phyloP scores from a whole-genome alignment of 2,797 vertebrate genomes.

The Sardinella longiceps region DNA sequence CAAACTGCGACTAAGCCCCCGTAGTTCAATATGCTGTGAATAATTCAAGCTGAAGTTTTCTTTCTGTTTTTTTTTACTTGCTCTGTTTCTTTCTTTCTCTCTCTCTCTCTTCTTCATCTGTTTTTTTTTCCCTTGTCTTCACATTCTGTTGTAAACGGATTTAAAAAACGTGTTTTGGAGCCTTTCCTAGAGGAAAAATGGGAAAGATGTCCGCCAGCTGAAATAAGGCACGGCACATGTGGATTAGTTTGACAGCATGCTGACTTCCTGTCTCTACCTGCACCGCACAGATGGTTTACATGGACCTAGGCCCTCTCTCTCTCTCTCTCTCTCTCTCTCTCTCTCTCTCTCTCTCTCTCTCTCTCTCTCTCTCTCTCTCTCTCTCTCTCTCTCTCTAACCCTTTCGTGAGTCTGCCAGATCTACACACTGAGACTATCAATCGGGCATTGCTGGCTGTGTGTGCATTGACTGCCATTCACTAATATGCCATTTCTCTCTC shows the following conservation, averaged over 20 bases:
- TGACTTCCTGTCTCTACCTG: neutral
- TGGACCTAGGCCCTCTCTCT: neutral
- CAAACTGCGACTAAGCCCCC: slow-evolving; percentile 61
- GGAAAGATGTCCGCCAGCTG: neutral
- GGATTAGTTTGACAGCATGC: slow-evolving; percentile 2
- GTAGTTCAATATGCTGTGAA: slow-evolving; percentile 74
- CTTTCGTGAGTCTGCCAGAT: neutral
- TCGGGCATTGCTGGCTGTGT: neutral
- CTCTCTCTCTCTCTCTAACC: neutral
- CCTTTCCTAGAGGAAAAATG: neutral
- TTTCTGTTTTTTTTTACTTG: slow-evolving; percentile 33
- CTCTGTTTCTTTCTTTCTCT: slow-evolving; percentile 12
- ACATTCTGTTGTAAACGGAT: neutral
- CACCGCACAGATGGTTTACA: neutral
- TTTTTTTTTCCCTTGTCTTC: slow-evolving; percentile 25
- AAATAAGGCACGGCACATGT: neutral
- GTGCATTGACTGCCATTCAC: neutral
- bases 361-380: neutral
- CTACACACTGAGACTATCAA: neutral
- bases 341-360: neutral
- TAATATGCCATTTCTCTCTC: neutral
- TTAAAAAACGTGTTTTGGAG: neutral
- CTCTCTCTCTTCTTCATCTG: slow-evolving; percentile 31
- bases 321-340: neutral
- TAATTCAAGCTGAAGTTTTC: slow-evolving; percentile 67